Percentiles rank a stretch among this genome's conserved stretches.
Evolutionary conservation across 35 echinoderm and acorn worm genomes (phyloP).

Genomic region (Holothuria glaberrima): DNA sequence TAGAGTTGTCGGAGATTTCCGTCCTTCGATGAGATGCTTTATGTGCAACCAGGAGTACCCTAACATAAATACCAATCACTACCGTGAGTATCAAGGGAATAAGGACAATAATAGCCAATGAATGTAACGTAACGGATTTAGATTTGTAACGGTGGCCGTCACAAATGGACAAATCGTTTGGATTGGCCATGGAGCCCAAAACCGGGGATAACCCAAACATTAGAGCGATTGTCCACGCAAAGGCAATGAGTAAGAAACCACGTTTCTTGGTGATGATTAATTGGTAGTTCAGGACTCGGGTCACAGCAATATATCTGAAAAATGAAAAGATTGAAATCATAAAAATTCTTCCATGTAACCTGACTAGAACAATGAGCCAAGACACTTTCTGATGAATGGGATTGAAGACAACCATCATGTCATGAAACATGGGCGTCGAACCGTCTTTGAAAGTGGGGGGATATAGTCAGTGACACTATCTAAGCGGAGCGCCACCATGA

Average conservation of each 20-base stretch:
- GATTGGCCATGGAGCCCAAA: not conserved
- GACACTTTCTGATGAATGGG: too few species aligned
- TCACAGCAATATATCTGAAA: conserved; percentile 33
- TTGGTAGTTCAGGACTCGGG: conserved; percentile 29
- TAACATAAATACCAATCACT: conserved; percentile 1
- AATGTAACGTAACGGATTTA: conserved; percentile 45
- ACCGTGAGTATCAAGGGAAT: conserved; percentile 11
- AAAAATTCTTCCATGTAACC: too few species aligned
- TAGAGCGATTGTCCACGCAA: conserved; percentile 24
- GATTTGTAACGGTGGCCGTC: conserved; percentile 39
- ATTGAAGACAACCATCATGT: too few species aligned
- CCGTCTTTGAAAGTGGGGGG: too few species aligned
- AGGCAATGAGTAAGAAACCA: not conserved
- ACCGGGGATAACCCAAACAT: conserved; percentile 28
- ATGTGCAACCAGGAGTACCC: conserved; percentile 7
- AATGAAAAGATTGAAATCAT: not conserved
- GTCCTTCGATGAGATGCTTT: conserved; percentile 3
- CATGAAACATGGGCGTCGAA: too few species aligned
- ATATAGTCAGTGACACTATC: too few species aligned
- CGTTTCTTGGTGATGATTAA: conserved; percentile 13
- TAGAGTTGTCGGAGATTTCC: conserved; percentile 14
- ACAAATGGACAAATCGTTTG: conserved; percentile 37
- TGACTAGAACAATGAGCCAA: too few species aligned
- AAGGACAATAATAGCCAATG: conserved; percentile 31
- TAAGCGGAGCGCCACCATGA: too few species aligned